Evolutionary conservation across 2,888 invertebrate genomes (phyloP), one percentile per base, ranked within the genome.

Genomic region (Arge pagana): DNA sequence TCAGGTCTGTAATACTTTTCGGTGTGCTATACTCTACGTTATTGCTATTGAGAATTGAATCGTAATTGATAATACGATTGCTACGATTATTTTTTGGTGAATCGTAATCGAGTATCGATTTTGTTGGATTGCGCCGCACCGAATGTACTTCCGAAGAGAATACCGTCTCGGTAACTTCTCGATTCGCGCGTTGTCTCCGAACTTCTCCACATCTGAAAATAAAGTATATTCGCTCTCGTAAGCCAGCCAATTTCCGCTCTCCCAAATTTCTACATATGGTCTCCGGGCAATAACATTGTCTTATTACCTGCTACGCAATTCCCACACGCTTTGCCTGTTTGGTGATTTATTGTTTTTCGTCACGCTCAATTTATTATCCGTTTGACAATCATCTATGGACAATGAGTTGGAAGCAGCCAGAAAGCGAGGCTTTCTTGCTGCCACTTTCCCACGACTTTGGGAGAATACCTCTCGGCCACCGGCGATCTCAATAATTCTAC

Each of bases 391-490:
- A 55, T 77, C 73, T 54, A 70, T 74, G 55, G 68, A 63, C 54
- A 73, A 57, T 6, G 75, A 68, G 60, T 76, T 75, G n/a, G 74
- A 72, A 18, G 73, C 71, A 33, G 74, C 66, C 10, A 76, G 74
- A 58, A 79, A 86, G 31, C 88, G 81, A 61, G 87, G 81, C 76
- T 88, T 89, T 62, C 88, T 82, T 48, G 86, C 83, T 48, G 89
- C 88, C 41, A 75, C 76, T 78, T 90, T 89, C 68, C 86, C 87
- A 66, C 90, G 81, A 75, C 89, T 90, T 76, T 90, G 89, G 31
- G 90, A 90, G 77, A 88, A 90, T 57, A 91, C 82, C 78, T 92
- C 91, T 53, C 90, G 82, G 54, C 91, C 92, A 63, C 92, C 92
- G 50, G 92, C 91, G 66, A 86, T 85, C 78, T 86, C 85, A 68